phyloP scores from a whole-genome alignment of 2,797 vertebrate genomes.

The Geotrypetes seraphini region DNA sequence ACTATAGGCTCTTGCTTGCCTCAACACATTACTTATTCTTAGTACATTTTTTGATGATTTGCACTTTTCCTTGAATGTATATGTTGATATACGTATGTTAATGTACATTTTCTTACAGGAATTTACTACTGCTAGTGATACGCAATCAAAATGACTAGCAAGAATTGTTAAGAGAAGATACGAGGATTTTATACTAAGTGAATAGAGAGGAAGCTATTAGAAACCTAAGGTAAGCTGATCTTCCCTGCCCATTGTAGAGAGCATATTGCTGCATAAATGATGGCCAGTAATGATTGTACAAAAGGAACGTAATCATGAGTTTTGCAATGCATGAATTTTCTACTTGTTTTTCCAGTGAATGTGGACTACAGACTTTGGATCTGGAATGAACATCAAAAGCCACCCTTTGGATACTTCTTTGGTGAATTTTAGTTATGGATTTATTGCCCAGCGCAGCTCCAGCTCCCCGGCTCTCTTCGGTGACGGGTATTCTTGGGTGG shows the following conservation, averaged over 20 bases:
- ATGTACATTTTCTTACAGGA: slow-evolving; percentile 61
- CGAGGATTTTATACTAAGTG: slow-evolving; percentile 30
- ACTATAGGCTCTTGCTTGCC: slow-evolving; percentile 31
- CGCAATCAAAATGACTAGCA: slow-evolving; percentile 39
- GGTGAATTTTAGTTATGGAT: slow-evolving; percentile 64
- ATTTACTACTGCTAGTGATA: slow-evolving; percentile 41
- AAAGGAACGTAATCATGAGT: slow-evolving; percentile 3
- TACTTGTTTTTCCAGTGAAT: slow-evolving; percentile 42
- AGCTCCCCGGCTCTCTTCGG: slow-evolving; percentile 92
- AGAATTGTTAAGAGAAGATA: slow-evolving; percentile 25
- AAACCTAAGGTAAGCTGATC: slow-evolving; percentile 48
- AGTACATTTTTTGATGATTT: no score
- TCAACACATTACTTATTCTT: no score
- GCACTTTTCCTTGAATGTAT: no score
- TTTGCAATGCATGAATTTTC: slow-evolving; percentile 11
- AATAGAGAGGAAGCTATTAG: slow-evolving; percentile 34
- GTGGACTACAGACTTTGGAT: slow-evolving; percentile 49
- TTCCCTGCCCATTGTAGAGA: no score
- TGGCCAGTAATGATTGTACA: slow-evolving; percentile 6
- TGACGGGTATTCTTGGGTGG: slow-evolving; percentile 99
- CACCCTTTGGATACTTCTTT: slow-evolving; percentile 55
- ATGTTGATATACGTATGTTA: no score
- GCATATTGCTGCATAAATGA: no score
- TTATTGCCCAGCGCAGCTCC: slow-evolving; percentile 55
- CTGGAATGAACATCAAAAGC: slow-evolving; percentile 42